phyloP scores from a whole-genome alignment of 2,797 vertebrate species.

The Sus cebifrons region DNA sequence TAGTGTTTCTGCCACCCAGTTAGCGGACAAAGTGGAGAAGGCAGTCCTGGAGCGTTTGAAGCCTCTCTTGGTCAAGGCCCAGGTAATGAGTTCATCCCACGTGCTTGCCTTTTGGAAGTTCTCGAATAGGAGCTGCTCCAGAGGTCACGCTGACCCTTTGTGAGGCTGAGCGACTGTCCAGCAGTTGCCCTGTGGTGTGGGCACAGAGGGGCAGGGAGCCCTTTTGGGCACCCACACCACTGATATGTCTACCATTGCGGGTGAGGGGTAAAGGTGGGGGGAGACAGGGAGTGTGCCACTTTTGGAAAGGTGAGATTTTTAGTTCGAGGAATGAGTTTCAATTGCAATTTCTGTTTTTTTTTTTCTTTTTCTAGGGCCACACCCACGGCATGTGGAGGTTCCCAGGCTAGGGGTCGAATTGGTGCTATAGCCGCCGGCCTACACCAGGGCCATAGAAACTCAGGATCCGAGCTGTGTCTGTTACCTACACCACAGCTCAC shows the following conservation, averaged over 20 bases:
- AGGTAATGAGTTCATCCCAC: slow-evolving; percentile 89
- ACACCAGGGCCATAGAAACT: too few relatives aligned
- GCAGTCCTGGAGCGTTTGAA: slow-evolving; percentile 88
- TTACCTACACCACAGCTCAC: too few relatives aligned
- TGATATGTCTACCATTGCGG: background rate
- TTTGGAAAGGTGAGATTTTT: slow-evolving; percentile 29
- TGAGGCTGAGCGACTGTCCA: background rate
- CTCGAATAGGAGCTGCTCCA: background rate
- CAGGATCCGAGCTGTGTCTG: too few relatives aligned
- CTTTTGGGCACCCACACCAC: background rate
- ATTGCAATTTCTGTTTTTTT: background rate
- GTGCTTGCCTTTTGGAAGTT: slow-evolving; percentile 27
- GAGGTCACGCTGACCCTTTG: background rate
- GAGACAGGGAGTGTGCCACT: background rate
- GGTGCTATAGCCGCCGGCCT: too few relatives aligned
- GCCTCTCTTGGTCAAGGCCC: slow-evolving; percentile 89
- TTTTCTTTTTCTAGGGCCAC: too few relatives aligned
- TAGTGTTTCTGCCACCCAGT: slow-evolving; percentile 88
- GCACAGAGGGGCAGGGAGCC: background rate
- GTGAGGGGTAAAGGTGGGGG: background rate
- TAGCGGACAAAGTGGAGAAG: slow-evolving; percentile 90
- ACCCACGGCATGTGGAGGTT: too few relatives aligned
- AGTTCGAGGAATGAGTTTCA: background rate
- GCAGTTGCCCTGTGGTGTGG: background rate
- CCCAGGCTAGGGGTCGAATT: too few relatives aligned